Base-by-base conservation (phyloP, 2,888 invertebrate species). In the Geophilus truncorum region DNA sequence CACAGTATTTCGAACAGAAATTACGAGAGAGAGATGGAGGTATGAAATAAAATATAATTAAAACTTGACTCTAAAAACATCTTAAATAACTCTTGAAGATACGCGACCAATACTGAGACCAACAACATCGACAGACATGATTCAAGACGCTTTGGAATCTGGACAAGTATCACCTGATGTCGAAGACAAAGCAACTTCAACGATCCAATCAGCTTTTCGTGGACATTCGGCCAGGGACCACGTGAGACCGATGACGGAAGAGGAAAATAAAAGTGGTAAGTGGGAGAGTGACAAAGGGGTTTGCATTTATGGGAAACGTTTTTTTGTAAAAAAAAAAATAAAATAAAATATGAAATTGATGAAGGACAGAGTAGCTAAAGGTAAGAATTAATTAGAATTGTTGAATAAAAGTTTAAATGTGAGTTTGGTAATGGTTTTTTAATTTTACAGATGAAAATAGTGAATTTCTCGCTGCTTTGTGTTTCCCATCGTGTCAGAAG, bases 1-100 rank as follows among this genome's bases (percentile, higher is more conserved):
- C 79, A 4, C 79, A 57, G 30, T 79, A 79, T 79, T 79, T 79
- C 25, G 79, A 79, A 30, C 79, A 79, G 51, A 79, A 79, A 51
- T n/a, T 79, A 23, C 0, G 51, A 25, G 79, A 79, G 25, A 18
- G 79, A 1, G 79, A 79, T 23, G 45, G 79, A 15, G 57, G 79
- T 79, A 57, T n/a, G 0, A 76, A 34, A 23, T n/a, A 62, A 15
- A 51, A 51, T 15, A 12, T 9, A 51, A 6, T 15, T 1, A 62
- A 62, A 62, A 62, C 7, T 1, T 1, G 1, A 76, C 30, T n/a
- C n/a, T n/a, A n/a, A n/a, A n/a, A n/a, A n/a, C n/a, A n/a, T n/a
- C n/a, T n/a, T n/a, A n/a, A n/a, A n/a, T n/a, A n/a, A n/a, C n/a
- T n/a, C n/a, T n/a, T n/a, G n/a, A n/a, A 76, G 76, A 76, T 28